Evolutionary conservation across 2,888 invertebrate species (phyloP).

Genomic region (Nowickia ferox): DNA sequence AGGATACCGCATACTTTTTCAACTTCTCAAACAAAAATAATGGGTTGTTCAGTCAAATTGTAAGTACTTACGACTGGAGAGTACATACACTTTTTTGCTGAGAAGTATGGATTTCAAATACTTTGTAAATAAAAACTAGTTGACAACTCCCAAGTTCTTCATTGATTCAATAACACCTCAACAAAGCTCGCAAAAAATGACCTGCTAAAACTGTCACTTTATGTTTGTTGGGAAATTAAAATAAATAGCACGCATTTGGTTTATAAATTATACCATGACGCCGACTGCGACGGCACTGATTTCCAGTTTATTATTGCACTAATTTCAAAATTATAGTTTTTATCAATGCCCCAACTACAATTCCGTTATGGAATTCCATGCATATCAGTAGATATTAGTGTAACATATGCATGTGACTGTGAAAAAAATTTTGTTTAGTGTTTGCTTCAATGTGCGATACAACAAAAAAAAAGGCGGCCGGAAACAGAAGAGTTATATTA

Average conservation of each 20-base stretch:
- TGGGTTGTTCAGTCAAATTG: too few relatives aligned
- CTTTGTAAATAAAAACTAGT: too few relatives aligned
- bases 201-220: neutral
- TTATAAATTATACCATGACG: constrained; percentile 50
- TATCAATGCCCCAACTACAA: constrained; percentile 18
- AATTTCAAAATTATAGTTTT: constrained; percentile 67
- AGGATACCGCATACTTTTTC: too few relatives aligned
- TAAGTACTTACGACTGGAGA: too few relatives aligned
- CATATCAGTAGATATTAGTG: constrained; percentile 22
- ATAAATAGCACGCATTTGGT: constrained; percentile 47
- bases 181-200: too few relatives aligned
- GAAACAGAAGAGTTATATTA: constrained; percentile 55
- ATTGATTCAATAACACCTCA: too few relatives aligned
- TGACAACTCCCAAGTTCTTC: too few relatives aligned
- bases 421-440: neutral
- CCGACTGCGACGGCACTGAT: constrained; percentile 29
- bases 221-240: neutral
- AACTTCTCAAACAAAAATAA: too few relatives aligned
- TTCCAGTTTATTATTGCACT: constrained; percentile 50
- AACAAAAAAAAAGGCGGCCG: constrained; percentile 30
- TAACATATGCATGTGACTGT: constrained; percentile 60
- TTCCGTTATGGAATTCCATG: neutral
- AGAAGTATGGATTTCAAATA: too few relatives aligned
- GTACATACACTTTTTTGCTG: too few relatives aligned
- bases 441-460: constrained; percentile 3